These are phyloP conservation scores for Diaphora mendica DNA, from an alignment of 2,888 invertebrate genomes.

Conservation along the genomic window DNA sequence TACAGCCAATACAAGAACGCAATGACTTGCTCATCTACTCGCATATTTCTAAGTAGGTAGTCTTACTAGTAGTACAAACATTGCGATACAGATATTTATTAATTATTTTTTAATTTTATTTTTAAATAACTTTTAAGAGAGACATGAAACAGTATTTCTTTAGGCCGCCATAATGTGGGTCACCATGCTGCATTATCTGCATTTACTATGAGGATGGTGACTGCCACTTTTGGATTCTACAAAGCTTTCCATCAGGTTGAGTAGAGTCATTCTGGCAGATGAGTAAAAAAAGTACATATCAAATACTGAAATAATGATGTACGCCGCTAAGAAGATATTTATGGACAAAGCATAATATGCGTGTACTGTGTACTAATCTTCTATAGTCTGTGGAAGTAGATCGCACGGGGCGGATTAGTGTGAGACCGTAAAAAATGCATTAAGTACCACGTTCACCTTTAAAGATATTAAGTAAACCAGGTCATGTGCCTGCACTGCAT, in stretches of 20 bases:
- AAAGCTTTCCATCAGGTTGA: no score
- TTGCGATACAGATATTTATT: neutral
- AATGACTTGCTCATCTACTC: no score
- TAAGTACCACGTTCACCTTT: conserved; percentile 6
- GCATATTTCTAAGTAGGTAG: neutral
- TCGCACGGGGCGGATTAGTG: neutral
- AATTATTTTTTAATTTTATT: neutral
- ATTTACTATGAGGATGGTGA: no score
- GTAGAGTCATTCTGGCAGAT: no score
- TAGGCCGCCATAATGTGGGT: no score
- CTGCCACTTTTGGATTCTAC: no score
- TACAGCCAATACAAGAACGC: no score
- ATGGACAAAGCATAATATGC: neutral
- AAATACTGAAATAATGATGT: neutral
- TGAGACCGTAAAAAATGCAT: conserved; percentile 9
- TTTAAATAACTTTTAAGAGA: no score
- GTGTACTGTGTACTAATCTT: neutral
- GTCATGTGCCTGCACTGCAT: conserved; percentile 1
- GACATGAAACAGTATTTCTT: no score
- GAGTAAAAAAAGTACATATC: neutral
- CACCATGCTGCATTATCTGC: no score
- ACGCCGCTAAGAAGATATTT: neutral
- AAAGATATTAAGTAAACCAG: conserved; percentile 10
- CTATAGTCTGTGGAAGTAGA: neutral
- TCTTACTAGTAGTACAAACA: neutral